Percentiles rank a stretch among this genome's conserved stretches.
Conservation (phyloP, 2,888 invertebrate species). For the Mylabris sibirica region DNA sequence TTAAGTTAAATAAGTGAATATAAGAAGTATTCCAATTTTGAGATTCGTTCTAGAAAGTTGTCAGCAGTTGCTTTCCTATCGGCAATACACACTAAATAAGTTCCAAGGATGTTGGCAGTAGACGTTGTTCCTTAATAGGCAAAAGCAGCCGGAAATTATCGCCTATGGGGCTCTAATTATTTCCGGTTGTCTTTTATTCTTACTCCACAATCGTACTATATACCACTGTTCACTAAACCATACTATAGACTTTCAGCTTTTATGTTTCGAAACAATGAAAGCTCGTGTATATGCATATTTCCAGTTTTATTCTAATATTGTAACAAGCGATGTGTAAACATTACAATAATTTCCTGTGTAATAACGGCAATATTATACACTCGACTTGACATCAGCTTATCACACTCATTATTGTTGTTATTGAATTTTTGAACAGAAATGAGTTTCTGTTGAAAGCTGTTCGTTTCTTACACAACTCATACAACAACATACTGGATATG, state of each 20-base stretch:
- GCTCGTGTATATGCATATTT: too few relatives aligned
- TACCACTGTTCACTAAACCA: slow-evolving; percentile 16
- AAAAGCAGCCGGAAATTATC: slow-evolving; percentile 57
- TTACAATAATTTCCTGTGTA: not conserved
- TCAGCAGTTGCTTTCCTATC: not conserved
- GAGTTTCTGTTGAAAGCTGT: too few relatives aligned
- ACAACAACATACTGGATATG: not conserved
- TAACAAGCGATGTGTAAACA: too few relatives aligned
- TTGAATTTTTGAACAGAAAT: too few relatives aligned
- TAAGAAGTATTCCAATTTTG: not conserved
- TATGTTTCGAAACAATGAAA: not conserved
- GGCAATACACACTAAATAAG: slow-evolving; percentile 23
- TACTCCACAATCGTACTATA: slow-evolving; percentile 15
- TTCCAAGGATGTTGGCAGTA: slow-evolving; percentile 44
- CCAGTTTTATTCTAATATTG: too few relatives aligned
- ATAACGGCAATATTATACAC: too few relatives aligned
- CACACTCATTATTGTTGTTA: too few relatives aligned
- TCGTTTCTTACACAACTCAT: too few relatives aligned
- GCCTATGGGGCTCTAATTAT: slow-evolving; percentile 57
- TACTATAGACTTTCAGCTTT: not conserved
- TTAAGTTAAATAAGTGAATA: not conserved
- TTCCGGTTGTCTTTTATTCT: slow-evolving; percentile 50
- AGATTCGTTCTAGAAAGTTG: not conserved
- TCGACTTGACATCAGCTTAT: too few relatives aligned
- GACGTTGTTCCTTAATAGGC: slow-evolving; percentile 52